These are phyloP conservation scores for Rhineura floridana DNA, from an alignment of 2,113 vertebrate species.

Conservation along the genomic window DNA sequence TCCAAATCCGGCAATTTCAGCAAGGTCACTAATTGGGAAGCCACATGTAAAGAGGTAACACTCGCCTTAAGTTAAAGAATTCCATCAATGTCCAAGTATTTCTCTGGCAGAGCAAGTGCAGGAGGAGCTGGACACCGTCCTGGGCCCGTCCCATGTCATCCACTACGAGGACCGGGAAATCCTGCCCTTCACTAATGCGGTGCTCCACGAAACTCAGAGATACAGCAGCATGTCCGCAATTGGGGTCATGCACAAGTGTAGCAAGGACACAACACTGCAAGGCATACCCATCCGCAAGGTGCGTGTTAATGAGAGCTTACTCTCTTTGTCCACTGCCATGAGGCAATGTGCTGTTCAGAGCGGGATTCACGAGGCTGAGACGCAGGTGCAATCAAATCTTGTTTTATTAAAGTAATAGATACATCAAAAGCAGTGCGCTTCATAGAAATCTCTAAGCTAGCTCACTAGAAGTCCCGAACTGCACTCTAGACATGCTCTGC, in stretches of 20 bases:
- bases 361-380: too few relatives aligned
- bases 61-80: neutral
- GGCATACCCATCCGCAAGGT: constrained; percentile 10
- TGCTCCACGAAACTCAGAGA: constrained; percentile 10
- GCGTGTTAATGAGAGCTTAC: neutral
- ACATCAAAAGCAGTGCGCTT: too few relatives aligned
- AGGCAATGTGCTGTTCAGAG: too few relatives aligned
- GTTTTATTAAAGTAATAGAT: too few relatives aligned
- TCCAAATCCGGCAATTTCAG: too few relatives aligned
- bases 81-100: neutral
- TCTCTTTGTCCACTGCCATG: too few relatives aligned
- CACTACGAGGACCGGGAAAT: neutral
- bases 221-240: neutral
- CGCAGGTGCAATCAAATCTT: too few relatives aligned
- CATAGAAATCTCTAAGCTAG: too few relatives aligned
- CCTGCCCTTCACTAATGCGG: constrained; percentile 8
- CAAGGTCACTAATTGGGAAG: too few relatives aligned
- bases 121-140: neutral
- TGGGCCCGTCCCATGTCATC: neutral
- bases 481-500: too few relatives aligned
- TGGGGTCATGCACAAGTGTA: neutral
- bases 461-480: too few relatives aligned
- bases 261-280: neutral
- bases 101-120: constrained; percentile 5
- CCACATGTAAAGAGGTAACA: neutral